Base-by-base conservation (phyloP, 2,797 vertebrate genomes). In the Cirrhinus mrigala region DNA sequence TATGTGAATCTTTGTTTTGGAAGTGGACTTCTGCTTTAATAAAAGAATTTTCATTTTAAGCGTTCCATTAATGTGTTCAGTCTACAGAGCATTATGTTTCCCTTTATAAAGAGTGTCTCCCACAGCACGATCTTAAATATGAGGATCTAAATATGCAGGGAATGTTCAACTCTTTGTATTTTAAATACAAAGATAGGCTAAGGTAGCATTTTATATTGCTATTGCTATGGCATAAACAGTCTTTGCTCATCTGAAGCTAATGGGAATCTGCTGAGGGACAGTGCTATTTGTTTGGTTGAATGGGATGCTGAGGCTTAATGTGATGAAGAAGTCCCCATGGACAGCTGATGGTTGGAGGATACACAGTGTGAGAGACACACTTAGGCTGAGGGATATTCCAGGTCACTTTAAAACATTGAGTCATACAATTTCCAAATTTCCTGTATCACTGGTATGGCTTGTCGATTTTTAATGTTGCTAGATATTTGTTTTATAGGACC, bases 161-260 rank as follows among this genome's bases (percentile, higher is more conserved):
- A 76, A 83, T 44, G n/a, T 68, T 29, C 11, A 44, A 4, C 20
- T 75, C 1, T 10, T 71, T 71, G 18, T 22, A 27, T 80, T 71
- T 79, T 71, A 52, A 79, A 37, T 46, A 1, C n/a, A n/a, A n/a
- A n/a, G n/a, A n/a, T n/a, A 8, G 8, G 24, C 66, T 44, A 69
- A 81, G 37, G 50, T 46, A 22, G 29, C 20, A 78, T 73, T 85
- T 85, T 71, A 75, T 27, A n/a, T 87, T 62, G 37, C 70, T 27
- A 46, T 37, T 68, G 33, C 24, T 14, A 7, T 46, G 29, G 37
- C 14, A 3, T 80, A 50, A 80, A 68, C 56, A 58, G 6, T 40
- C 50, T 81, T 73, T 46, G 33, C 79, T 73, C 73, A 58, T 78
- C 33, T 76, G 56, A 85, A 64, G 33, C 48, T 82, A 82, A 87